Evolutionary conservation across 2,113 vertebrate genomes (phyloP).

Genomic region (Leptobrachium leishanense): DNA sequence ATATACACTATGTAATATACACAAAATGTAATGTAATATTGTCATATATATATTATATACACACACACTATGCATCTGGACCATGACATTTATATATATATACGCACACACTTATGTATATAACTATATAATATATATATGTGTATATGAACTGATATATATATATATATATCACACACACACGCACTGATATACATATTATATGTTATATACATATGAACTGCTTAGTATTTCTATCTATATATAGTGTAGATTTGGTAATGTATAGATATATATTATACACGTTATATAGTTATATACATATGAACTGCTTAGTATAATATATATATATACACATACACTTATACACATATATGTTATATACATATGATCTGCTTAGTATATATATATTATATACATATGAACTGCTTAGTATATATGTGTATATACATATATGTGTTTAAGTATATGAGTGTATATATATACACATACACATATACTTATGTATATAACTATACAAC

Average conservation of each 20-base stretch:
- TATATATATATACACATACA: neutral
- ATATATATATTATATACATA: too few relatives aligned
- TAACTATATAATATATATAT: constrained; percentile 4
- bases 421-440: constrained; percentile 4
- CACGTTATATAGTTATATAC: neutral
- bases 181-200: too few relatives aligned
- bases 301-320: neutral
- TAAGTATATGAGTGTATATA: neutral
- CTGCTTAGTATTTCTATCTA: neutral
- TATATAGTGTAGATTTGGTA: neutral
- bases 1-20: too few relatives aligned
- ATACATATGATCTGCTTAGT: too few relatives aligned
- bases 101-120: neutral
- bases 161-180: neutral
- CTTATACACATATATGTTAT: constrained; percentile 20
- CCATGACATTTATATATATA: neutral
- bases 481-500: neutral
- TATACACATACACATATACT: neutral
- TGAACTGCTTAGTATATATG: too few relatives aligned
- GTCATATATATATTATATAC: too few relatives aligned
- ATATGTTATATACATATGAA: too few relatives aligned
- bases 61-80: too few relatives aligned
- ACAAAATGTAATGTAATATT: too few relatives aligned
- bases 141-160: too few relatives aligned
- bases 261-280: neutral